Evolutionary conservation across 2,888 invertebrate species (phyloP).

Genomic region (Neria commutata): DNA sequence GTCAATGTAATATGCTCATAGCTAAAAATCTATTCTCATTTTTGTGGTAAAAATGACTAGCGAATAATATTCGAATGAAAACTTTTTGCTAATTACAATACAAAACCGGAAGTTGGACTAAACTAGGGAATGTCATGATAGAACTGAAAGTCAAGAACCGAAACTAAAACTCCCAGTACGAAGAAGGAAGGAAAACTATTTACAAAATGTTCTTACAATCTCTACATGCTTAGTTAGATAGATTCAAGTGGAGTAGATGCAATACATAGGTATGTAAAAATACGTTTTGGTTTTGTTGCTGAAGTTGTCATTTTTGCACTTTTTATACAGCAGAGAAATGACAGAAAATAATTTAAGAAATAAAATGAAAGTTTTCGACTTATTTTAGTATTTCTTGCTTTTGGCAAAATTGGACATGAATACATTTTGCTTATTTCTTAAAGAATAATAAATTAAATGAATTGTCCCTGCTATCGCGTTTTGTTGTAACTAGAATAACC

Average conservation of each 20-base stretch:
- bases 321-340: background rate
- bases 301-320: conserved; percentile 4
- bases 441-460: background rate
- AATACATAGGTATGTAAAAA: conserved; percentile 11
- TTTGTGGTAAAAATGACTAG: conserved; percentile 57
- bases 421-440: conserved; percentile 10
- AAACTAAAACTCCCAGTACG: background rate
- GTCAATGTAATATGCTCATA: too few species aligned
- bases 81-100: conserved; percentile 7
- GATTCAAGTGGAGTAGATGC: background rate
- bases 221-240: background rate
- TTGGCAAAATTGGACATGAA: background rate
- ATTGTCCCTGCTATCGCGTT: too few species aligned
- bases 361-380: background rate
- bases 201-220: background rate
- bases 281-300: conserved; percentile 27
- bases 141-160: conserved; percentile 16
- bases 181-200: background rate
- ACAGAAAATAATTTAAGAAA: background rate
- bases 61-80: conserved; percentile 39
- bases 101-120: background rate
- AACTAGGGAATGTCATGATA: conserved; percentile 30
- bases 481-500: too few species aligned
- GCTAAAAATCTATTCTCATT: conserved; percentile 45
- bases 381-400: background rate